These are phyloP conservation scores for Tenebrosternarchus preto DNA, from an alignment of 2,113 vertebrate species.

Conservation along the genomic window DNA sequence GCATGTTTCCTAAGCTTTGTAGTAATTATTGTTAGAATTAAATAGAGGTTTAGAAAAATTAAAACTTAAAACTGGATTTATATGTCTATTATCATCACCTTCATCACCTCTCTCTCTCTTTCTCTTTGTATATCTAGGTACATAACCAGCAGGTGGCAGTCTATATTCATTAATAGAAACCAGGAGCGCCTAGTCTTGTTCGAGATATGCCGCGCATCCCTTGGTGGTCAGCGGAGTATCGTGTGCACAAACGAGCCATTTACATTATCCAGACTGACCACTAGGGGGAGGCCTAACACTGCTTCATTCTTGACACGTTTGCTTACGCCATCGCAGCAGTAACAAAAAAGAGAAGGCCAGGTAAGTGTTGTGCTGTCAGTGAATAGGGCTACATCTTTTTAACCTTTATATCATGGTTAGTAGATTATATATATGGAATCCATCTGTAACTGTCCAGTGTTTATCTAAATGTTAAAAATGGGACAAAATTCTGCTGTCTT, in stretches of 20 bases:
- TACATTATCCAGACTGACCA: not conserved
- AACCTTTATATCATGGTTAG: not conserved
- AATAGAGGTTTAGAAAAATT: too few relatives aligned
- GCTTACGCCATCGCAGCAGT: not conserved
- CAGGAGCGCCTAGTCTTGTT: not conserved
- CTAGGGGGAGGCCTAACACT: not conserved
- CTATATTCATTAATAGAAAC: not conserved
- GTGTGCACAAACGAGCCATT: not conserved
- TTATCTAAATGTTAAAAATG: too few relatives aligned
- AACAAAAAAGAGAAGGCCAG: too few relatives aligned
- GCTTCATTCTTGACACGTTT: not conserved
- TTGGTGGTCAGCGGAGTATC: not conserved
- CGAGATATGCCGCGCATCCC: not conserved
- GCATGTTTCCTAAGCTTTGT: too few relatives aligned
- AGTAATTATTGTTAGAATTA: too few relatives aligned
- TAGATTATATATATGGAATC: not conserved
- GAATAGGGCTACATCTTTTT: not conserved
- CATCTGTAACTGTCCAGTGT: not conserved
- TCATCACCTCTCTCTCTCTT: too few relatives aligned
- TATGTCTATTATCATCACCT: too few relatives aligned
- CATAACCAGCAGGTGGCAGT: slow-evolving; percentile 36
- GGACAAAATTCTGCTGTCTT: not conserved
- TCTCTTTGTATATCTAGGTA: not conserved
- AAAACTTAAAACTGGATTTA: too few relatives aligned
- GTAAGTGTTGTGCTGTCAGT: not conserved